A percentile compares a stretch with the other conserved stretches of the same genome.
Evolutionary conservation across 2,888 invertebrate genomes (phyloP).

Genomic region (Synanthedon vespiformis): DNA sequence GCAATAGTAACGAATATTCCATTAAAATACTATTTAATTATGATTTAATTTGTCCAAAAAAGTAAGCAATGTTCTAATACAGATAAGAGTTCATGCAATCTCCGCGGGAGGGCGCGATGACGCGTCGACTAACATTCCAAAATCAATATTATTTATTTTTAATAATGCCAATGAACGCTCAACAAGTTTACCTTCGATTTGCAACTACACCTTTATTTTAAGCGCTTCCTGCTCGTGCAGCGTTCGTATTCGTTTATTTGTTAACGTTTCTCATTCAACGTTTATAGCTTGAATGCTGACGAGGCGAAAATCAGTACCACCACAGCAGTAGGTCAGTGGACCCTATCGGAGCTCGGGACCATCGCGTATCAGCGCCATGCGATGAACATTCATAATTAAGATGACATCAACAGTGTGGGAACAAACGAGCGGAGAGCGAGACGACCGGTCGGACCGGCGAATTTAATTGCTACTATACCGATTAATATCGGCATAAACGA

Average conservation of each 20-base stretch:
- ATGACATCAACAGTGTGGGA: slow-evolving; percentile 68
- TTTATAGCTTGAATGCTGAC: slow-evolving; percentile 38
- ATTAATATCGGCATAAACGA: slow-evolving; percentile 49
- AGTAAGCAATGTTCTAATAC: slow-evolving; percentile 8
- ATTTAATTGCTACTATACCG: slow-evolving; percentile 48
- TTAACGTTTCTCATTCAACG: slow-evolving; percentile 33
- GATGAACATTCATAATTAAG: slow-evolving; percentile 57
- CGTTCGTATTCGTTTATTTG: slow-evolving; percentile 14
- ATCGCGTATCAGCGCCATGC: slow-evolving; percentile 22
- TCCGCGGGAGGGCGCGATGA: slow-evolving; percentile 57
- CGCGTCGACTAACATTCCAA: slow-evolving; percentile 47
- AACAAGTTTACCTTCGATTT: slow-evolving; percentile 53
- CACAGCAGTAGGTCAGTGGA: slow-evolving; percentile 49
- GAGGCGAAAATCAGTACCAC: slow-evolving; percentile 43
- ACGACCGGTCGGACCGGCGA: slow-evolving; percentile 50
- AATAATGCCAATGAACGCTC: slow-evolving; percentile 59
- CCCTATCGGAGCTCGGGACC: slow-evolving; percentile 16
- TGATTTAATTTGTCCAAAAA: too few species aligned
- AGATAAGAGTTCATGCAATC: slow-evolving; percentile 58
- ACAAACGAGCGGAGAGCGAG: slow-evolving; percentile 51
- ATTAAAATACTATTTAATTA: too few species aligned
- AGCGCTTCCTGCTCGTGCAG: slow-evolving; percentile 24
- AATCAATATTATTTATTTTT: slow-evolving; percentile 59
- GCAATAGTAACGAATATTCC: too few species aligned
- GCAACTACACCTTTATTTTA: slow-evolving; percentile 25